These are phyloP conservation scores for Budorcas taxicolor DNA, from an alignment of 2,113 vertebrate genomes.

Conservation along the genomic window DNA sequence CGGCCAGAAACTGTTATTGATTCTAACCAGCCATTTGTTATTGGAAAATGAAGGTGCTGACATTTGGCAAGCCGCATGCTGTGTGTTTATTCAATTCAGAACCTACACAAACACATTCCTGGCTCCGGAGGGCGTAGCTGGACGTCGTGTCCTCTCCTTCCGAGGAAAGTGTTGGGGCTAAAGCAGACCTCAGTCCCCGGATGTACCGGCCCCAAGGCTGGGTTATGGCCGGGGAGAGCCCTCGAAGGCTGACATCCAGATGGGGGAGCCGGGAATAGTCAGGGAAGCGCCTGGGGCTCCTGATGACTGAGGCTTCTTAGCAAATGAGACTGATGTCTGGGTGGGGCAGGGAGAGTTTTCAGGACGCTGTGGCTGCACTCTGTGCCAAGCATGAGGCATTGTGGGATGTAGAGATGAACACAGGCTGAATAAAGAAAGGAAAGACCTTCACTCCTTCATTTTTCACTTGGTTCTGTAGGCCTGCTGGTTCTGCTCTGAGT, in stretches of 20 bases:
- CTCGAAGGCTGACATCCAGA: not conserved
- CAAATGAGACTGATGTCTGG: not conserved
- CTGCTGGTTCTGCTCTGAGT: fast-evolving
- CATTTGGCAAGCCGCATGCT: not conserved
- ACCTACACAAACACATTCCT: not conserved
- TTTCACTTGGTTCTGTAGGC: not conserved
- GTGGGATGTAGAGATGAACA: not conserved
- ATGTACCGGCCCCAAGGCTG: fast-evolving
- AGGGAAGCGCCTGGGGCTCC: fast-evolving
- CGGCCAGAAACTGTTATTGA: not conserved
- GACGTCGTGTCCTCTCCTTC: not conserved
- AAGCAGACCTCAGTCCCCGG: not conserved
- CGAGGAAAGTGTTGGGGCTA: no score
- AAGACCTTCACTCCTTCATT: not conserved
- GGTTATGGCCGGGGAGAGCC: not conserved
- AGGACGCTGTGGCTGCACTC: not conserved
- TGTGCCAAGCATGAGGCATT: not conserved
- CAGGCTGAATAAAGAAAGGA: not conserved
- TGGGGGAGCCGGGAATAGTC: fast-evolving
- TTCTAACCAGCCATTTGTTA: slow-evolving; percentile 21
- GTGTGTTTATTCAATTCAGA: not conserved
- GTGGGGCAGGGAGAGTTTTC: not conserved
- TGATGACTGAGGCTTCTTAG: fast-evolving
- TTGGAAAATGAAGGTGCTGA: slow-evolving; percentile 35
- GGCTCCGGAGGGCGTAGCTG: not conserved